phyloP scores from a whole-genome alignment of 2,113 vertebrate species.

The Leptocoma aspasia region DNA sequence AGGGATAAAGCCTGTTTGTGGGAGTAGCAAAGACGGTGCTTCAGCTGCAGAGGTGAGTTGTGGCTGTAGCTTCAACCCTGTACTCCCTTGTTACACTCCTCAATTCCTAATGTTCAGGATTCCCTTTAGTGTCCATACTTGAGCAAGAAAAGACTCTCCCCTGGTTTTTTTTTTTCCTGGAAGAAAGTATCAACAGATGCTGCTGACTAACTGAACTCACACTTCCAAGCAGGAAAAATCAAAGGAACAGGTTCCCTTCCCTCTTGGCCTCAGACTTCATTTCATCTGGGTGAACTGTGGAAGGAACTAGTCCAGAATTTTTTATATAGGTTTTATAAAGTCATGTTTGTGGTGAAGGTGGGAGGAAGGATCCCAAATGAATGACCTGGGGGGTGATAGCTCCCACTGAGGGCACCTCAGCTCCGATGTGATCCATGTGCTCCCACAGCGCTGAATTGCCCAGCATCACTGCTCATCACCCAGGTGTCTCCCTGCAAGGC shows the following conservation, averaged over 20 bases:
- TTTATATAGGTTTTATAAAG: not conserved
- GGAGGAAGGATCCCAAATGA: not conserved
- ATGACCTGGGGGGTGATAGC: not conserved
- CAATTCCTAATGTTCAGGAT: not conserved
- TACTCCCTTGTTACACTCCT: not conserved
- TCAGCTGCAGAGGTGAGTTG: not conserved
- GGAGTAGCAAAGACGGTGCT: not conserved
- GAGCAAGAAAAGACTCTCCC: not conserved
- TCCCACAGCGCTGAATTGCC: accelerated
- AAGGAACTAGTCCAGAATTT: not conserved
- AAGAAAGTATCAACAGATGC: not conserved
- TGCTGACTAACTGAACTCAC: not conserved
- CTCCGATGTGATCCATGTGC: accelerated
- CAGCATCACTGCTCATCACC: not conserved
- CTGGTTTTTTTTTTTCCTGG: not conserved
- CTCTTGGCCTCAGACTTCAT: not conserved
- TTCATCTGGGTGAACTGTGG: not conserved
- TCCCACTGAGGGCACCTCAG: not conserved
- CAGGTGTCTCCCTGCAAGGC: accelerated
- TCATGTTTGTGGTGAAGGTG: not conserved
- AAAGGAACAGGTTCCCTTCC: not conserved
- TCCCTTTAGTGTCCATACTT: accelerated
- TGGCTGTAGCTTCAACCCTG: not conserved
- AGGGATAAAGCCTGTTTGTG: not conserved
- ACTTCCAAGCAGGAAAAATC: not conserved